Evolutionary conservation across 2,888 invertebrate species (phyloP).

Genomic region (Pristionchus entomophagus): DNA sequence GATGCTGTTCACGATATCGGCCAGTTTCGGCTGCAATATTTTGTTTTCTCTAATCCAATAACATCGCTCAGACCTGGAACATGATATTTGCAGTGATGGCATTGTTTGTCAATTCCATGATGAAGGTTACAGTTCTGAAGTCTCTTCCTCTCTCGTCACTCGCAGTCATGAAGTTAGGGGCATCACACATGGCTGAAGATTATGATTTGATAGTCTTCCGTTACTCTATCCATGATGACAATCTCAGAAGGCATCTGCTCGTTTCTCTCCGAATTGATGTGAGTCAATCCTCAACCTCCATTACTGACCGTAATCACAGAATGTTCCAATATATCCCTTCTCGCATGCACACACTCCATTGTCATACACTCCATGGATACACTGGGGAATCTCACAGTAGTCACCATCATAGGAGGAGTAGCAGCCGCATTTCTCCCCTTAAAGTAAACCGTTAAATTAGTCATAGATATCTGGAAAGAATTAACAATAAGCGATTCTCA

Average conservation of each 20-base stretch:
- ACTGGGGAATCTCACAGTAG: constrained; percentile 35
- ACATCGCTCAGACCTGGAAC: background rate
- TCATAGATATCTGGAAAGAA: too few species aligned
- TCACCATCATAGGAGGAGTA: background rate
- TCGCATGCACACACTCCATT: constrained; percentile 31
- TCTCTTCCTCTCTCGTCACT: constrained; percentile 4
- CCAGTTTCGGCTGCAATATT: background rate
- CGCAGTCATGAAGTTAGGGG: background rate
- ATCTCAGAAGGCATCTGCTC: too few species aligned
- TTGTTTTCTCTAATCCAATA: background rate
- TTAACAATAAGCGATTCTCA: background rate
- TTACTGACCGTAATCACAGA: constrained; percentile 37
- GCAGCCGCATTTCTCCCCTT: background rate
- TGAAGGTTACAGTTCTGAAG: constrained; percentile 37
- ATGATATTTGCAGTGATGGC: constrained; percentile 31
- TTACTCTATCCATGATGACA: too few species aligned
- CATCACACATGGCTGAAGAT: constrained; percentile 4
- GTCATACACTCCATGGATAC: constrained; percentile 18
- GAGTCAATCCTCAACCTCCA: too few species aligned
- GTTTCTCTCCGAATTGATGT: too few species aligned
- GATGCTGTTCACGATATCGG: constrained; percentile 25
- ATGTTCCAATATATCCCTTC: background rate
- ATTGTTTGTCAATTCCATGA: constrained; percentile 36
- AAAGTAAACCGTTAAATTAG: too few species aligned
- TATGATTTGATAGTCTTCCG: too few species aligned